These are phyloP conservation scores for Heliconius nattereri DNA, from an alignment of 1,140 invertebrate genomes.

Conservation along the genomic window DNA sequence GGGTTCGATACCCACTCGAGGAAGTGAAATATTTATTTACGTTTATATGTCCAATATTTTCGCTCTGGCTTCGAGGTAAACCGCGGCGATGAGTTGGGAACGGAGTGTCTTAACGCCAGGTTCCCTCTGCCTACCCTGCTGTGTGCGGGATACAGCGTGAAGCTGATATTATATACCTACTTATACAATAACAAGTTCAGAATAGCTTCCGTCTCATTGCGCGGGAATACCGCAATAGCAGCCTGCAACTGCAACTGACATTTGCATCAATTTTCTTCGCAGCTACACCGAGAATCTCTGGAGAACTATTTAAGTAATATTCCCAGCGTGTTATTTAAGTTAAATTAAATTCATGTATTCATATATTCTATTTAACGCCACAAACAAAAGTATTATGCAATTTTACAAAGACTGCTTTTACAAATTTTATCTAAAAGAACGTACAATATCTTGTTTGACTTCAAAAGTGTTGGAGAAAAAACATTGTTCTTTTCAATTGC, in stretches of 20 bases:
- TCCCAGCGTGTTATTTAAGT: not conserved
- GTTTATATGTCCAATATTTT: no score
- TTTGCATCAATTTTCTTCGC: constrained; percentile 12
- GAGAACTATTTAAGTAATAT: constrained; percentile 11
- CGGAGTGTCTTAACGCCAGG: no score
- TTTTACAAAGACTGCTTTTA: constrained; percentile 14
- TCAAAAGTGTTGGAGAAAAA: constrained; percentile 12
- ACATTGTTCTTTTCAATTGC: constrained; percentile 21
- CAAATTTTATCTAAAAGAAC: not conserved
- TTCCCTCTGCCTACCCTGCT: no score
- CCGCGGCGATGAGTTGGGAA: no score
- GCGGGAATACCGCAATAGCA: not conserved
- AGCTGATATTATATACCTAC: no score
- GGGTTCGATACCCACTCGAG: no score
- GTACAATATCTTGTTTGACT: constrained; percentile 10
- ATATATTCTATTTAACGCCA: not conserved
- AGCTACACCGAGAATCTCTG: not conserved
- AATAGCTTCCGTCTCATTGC: not conserved
- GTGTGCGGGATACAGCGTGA: no score
- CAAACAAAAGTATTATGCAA: not conserved
- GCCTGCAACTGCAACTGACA: not conserved
- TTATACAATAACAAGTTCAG: not conserved
- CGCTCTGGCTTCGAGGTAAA: no score
- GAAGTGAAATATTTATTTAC: no score
- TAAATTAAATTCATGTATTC: constrained; percentile 13